These are phyloP conservation scores for Eretmocerus hayati DNA, from an alignment of 2,888 invertebrate genomes.

Conservation along the genomic window DNA sequence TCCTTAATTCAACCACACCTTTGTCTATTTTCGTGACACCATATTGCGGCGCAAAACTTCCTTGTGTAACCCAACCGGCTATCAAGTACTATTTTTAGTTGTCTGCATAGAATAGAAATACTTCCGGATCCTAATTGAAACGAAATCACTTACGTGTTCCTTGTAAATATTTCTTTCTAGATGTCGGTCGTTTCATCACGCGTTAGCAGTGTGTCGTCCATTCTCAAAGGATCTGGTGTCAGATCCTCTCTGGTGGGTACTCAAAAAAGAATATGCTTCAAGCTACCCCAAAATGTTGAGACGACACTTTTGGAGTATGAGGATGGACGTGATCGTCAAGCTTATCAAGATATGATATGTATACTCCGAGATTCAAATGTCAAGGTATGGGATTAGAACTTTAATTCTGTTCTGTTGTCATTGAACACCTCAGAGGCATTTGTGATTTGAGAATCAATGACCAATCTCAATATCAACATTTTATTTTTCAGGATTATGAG, in stretches of 20 bases:
- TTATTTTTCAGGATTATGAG: constrained; percentile 53
- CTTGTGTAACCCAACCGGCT: too few species aligned
- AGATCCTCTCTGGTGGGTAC: constrained; percentile 30
- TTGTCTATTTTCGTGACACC: too few species aligned
- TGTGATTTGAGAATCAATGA: too few species aligned
- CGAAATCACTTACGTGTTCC: too few species aligned
- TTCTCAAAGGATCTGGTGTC: constrained; percentile 36
- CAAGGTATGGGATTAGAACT: constrained; percentile 36
- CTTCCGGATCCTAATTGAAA: too few species aligned
- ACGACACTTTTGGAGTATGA: constrained; percentile 47
- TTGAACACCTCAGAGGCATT: too few species aligned
- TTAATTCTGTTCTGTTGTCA: too few species aligned
- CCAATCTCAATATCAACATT: too few species aligned
- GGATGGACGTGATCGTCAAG: constrained; percentile 42
- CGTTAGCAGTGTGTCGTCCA: constrained; percentile 37
- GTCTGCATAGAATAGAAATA: too few species aligned
- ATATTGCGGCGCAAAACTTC: too few species aligned
- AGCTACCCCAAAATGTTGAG: constrained; percentile 49
- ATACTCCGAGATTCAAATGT: constrained; percentile 49
- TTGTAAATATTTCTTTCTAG: constrained; percentile 24
- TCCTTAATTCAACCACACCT: too few species aligned
- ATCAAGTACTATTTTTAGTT: too few species aligned
- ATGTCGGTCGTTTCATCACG: constrained; percentile 43
- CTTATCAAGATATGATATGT: constrained; percentile 51
- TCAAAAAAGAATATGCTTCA: constrained; percentile 44